Percentiles rank a stretch among this genome's conserved stretches.
These are phyloP conservation scores for Henricia sp. DNA, from an alignment of 53 echinoderm and acorn worm species.

Conservation along the genomic window DNA sequence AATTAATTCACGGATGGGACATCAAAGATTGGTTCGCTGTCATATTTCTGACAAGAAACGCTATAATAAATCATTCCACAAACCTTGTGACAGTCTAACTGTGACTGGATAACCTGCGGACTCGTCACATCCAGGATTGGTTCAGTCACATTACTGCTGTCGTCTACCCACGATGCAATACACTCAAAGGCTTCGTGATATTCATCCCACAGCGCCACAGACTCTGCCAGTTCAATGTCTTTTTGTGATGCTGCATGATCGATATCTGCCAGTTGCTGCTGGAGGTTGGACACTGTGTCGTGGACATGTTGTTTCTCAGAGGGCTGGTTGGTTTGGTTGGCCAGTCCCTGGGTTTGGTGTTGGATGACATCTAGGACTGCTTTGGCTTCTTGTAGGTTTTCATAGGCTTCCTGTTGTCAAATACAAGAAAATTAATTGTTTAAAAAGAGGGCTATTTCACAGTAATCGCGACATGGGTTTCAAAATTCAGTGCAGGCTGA, in stretches of 20 bases:
- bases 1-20: no score
- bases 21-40: no score
- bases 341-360: conserved; percentile 67
- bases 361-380: conserved; percentile 67
- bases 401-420: conserved; percentile 60
- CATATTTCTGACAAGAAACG: no score
- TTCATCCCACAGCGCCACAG: conserved; percentile 79
- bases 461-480: no score
- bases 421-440: background rate
- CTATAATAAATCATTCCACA: no score
- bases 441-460: background rate
- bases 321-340: conserved; percentile 74
- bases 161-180: conserved; percentile 75
- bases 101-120: conserved; percentile 60
- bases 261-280: conserved; percentile 54
- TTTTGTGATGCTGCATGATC: conserved; percentile 42
- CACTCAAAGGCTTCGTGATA: conserved; percentile 71
- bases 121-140: conserved; percentile 51
- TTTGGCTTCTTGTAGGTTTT: conserved; percentile 57
- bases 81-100: conserved; percentile 68
- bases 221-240: conserved; percentile 67
- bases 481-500: no score
- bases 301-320: conserved; percentile 59
- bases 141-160: conserved; percentile 53
- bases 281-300: conserved; percentile 63